phyloP scores from a whole-genome alignment of 2,797 vertebrate species.

The Percopsis omiscomaycus region DNA sequence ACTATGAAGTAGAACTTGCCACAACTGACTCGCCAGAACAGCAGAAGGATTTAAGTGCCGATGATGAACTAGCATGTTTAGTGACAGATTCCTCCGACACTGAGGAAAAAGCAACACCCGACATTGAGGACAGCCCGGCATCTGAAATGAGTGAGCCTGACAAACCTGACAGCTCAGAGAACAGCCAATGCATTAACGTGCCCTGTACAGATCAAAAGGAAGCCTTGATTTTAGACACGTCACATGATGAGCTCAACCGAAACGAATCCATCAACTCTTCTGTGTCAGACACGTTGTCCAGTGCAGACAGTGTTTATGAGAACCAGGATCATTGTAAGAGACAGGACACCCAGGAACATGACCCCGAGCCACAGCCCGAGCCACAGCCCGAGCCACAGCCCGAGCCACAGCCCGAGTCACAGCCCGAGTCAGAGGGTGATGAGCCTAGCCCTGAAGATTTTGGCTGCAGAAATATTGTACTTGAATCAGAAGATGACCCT shows the following conservation, averaged over 20 bases:
- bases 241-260: slow-evolving; percentile 69
- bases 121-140: slow-evolving; percentile 44
- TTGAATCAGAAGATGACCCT: slow-evolving; percentile 46
- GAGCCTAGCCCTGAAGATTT: slow-evolving; percentile 37
- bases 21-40: slow-evolving; percentile 63
- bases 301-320: slow-evolving; percentile 76
- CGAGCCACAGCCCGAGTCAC: slow-evolving; percentile 18
- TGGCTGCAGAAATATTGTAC: slow-evolving; percentile 42
- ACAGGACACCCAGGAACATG: slow-evolving; percentile 58
- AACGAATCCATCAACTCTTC: slow-evolving; percentile 77
- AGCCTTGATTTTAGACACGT: slow-evolving; percentile 55
- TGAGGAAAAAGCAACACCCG: slow-evolving; percentile 30
- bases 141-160: slow-evolving; percentile 25
- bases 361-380: slow-evolving; percentile 36
- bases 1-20: slow-evolving; percentile 66
- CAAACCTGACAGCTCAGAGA: slow-evolving; percentile 33
- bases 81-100: slow-evolving; percentile 46
- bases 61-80: slow-evolving; percentile 56
- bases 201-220: slow-evolving; percentile 50
- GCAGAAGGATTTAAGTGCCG: slow-evolving; percentile 37
- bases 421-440: slow-evolving; percentile 32
- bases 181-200: slow-evolving; percentile 23
- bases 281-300: slow-evolving; percentile 75
- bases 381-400: slow-evolving; percentile 15
- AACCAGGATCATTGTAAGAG: slow-evolving; percentile 64